Base-by-base conservation (phyloP, 1,140 invertebrate species). In the Drosophila chauvacae region DNA sequence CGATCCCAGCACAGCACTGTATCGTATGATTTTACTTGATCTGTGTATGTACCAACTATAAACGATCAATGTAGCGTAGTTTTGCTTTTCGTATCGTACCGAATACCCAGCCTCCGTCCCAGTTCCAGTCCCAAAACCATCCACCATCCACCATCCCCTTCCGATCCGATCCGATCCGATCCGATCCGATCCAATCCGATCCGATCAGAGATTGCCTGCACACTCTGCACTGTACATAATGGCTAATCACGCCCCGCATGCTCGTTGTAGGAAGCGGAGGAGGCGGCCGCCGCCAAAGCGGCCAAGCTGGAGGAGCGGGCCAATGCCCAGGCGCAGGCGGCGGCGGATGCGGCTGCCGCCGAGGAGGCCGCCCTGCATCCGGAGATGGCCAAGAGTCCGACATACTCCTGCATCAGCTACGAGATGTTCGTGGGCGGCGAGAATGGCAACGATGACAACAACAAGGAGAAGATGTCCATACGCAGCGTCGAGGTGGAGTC, bases 401-500 rank as follows among this genome's bases (percentile, higher is more conserved):
- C 97, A 42, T 97, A 96, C 92, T 98, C 97, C 16, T 97, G 96
- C 91, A 96, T 96, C 81, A 97, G 97, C 93, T 98, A 98, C 93
- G 97, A 98, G 93, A 93, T 97, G 53, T 98, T 97, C 93, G 96
- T 97, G 56, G 96, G 96, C 68, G 96, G 97, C 91, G 96, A 97
- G 80, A 96, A 96, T 80, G 96, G 96, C 77, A 96, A 96, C 92
- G 96, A 97, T 91, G 96, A 96, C 94, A 97, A 97, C 94, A 95
- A 96, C 84, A 96, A 97, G 91, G 97, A 98, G 93, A 96, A 96
- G 92, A 97, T 97, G 95, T 97, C 97, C 93, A 96, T 98, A 73
- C 95, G 96, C 91, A 98, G 97, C 91, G 96, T 97, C 81, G 95
- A 95, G 91, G 95, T 96, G 83, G 97, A 97, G 93, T 97, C 97